Conservation (phyloP, 1,140 invertebrate species). For the Agrypnia vestita region DNA sequence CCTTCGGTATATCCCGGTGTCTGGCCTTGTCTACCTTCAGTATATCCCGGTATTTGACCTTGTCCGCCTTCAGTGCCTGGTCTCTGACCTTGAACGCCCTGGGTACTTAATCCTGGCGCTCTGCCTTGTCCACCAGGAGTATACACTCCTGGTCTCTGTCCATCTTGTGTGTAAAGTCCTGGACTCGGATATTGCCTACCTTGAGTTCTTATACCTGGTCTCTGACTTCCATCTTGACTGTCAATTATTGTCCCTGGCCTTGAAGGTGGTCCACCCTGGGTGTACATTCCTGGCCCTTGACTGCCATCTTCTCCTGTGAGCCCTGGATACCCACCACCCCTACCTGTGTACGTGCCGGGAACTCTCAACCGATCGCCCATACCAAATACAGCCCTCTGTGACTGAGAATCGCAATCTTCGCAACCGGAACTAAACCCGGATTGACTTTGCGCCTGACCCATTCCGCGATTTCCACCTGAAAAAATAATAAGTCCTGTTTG, state of each 20-base stretch:
- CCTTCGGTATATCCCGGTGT: not conserved
- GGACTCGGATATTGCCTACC: not conserved
- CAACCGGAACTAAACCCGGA: constrained; percentile 73
- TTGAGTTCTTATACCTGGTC: not conserved
- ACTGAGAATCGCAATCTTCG: constrained; percentile 65
- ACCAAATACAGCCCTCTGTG: constrained; percentile 30
- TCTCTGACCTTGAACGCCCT: not conserved
- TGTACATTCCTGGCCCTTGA: not conserved
- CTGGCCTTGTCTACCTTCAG: not conserved
- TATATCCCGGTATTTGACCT: constrained; percentile 39
- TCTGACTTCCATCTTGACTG: not conserved
- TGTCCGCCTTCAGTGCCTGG: not conserved
- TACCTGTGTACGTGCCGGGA: constrained; percentile 4
- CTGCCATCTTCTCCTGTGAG: not conserved
- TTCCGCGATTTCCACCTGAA: constrained; percentile 81
- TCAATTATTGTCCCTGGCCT: not conserved
- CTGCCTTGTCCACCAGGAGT: constrained; percentile 9
- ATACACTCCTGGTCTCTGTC: constrained; percentile 7
- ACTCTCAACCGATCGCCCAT: not conserved
- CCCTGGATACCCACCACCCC: not conserved
- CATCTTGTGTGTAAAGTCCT: constrained; percentile 16
- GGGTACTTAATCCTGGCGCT: not conserved
- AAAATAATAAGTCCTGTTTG: constrained; percentile 9
- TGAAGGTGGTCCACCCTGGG: too few relatives aligned
- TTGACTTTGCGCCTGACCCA: constrained; percentile 88